Base-by-base conservation (phyloP, 2,797 vertebrate species). In the Poeciliopsis paucimaculata region DNA sequence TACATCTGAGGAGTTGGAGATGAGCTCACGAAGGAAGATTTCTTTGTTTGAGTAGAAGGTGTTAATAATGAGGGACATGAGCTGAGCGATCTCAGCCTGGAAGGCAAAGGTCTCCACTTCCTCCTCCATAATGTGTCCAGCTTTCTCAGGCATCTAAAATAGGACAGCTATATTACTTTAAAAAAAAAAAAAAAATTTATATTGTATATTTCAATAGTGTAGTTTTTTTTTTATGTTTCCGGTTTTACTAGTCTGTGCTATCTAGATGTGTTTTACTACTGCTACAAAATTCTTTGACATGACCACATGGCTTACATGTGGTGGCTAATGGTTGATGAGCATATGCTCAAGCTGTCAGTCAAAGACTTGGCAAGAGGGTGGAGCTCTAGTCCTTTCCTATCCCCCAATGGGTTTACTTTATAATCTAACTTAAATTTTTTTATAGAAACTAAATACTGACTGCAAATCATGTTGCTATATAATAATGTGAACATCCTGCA, bases 11-110 rank as follows among this genome's bases (percentile, higher is more conserved):
- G 90, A 95, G 90, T 95, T 96, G 80, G 95, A 96, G 84, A 96
- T 95, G 31, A 94, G 88, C 89, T 96, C 92, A 71, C 93, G 92
- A 31, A 95, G 92, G 93, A 96, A 95, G 86, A 90, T 95, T 88
- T 97, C 95, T 84, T 94, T 96, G 89, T 95, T 96, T 82, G 92
- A 95, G 83, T 93, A 96, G 82, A 94, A 96, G 81, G 95, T 95
- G 86, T 96, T 95, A 83, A 94, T 96, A 53, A 96, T 94, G 15
- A 96, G 92, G 15, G 95, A 96, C 94, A 96, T 96, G 16, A 96
- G 86, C 92, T 96, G 96, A 90, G 92, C 94, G 15, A 95, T 96
- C 90, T 96, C 95, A 91, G 93, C 94, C 90, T 96, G 93, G 85
- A 96, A 96, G 76, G 95, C 92, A 87, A 94, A 93, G 78, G 90